These are phyloP conservation scores for Phacellophora camtschatica DNA, from an alignment of 30 jellyfish, hydroid and myxozoan species.

Conservation along the genomic window DNA sequence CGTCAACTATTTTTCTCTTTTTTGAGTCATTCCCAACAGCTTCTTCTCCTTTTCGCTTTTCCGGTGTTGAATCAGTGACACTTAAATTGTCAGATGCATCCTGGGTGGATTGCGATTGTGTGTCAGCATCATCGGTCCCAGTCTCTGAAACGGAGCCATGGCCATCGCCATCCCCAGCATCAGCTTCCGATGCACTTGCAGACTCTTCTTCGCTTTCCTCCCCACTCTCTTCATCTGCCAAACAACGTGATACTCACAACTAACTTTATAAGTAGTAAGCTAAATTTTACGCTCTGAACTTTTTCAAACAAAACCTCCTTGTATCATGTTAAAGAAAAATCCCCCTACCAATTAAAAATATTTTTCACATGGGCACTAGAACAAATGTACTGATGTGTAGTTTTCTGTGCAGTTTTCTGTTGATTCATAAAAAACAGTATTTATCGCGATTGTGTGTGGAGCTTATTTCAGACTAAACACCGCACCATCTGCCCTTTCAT, in stretches of 20 bases:
- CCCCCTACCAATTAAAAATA: too few relatives aligned
- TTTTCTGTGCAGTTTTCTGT: too few relatives aligned
- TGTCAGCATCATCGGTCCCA: slow-evolving; percentile 45
- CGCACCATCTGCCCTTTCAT: too few relatives aligned
- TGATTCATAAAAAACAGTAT: too few relatives aligned
- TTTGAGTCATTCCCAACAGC: slow-evolving; percentile 22
- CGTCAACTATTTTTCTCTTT: slow-evolving; percentile 80
- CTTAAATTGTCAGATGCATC: slow-evolving; percentile 44
- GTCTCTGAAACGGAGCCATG: slow-evolving; percentile 41
- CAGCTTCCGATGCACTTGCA: slow-evolving; percentile 45
- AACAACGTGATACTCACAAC: background rate
- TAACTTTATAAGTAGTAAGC: too few relatives aligned
- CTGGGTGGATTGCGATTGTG: slow-evolving; percentile 53
- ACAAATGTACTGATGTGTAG: too few relatives aligned
- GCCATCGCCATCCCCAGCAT: slow-evolving; percentile 31
- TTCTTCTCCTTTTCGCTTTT: slow-evolving; percentile 40
- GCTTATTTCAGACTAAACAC: too few relatives aligned
- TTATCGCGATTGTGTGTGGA: too few relatives aligned
- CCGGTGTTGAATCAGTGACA: slow-evolving; percentile 37
- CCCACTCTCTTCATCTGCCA: slow-evolving; percentile 29
- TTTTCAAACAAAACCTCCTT: too few relatives aligned
- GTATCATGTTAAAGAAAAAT: too few relatives aligned
- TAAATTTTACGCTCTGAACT: too few relatives aligned
- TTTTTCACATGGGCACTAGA: too few relatives aligned
- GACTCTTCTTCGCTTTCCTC: slow-evolving; percentile 50